Evolutionary conservation across 2,888 invertebrate species (phyloP), one percentile per base, ranked within the genome.

Genomic region (Sesia apiformis): DNA sequence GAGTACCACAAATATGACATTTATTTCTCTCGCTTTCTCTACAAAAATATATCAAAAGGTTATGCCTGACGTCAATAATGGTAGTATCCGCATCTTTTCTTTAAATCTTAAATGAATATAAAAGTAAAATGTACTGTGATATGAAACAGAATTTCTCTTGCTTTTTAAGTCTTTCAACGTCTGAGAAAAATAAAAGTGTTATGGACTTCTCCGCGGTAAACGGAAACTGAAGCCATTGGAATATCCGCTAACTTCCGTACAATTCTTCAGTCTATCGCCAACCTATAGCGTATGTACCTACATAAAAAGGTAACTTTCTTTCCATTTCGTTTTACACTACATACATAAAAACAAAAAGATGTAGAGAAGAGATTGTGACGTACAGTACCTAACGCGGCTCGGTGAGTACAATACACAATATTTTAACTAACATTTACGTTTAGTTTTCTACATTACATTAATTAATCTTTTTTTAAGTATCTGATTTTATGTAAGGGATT

Each of bases 81-180:
- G 46, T 54, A 56, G 59, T 38, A 23, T 63, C 62, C 60, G 64
- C 68, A 65, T 66, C 64, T 65, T 59, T 59, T 69, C 67, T 64
- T 58, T 61, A 65, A 64, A 60, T 63, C 53, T 66, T 59, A 56
- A 63, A 60, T 58, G 56, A 54, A 57, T 64, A 64, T 66, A 64
- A 67, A 65, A 53, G 55, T 52, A 50, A 53, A 58, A 60, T 57
- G 52, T 52, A 3, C n/a, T 51, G 51, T 39, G 57, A 56, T 67
- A 65, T 63, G 51, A 63, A 60, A 64, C 64, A 63, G 57, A 61
- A 64, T 64, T 64, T 63, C 57, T 61, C 60, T 59, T 59, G 51
- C 54, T 52, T 57, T 53, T 57, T 56, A 55, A 57, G 54, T 54
- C 52, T 51, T 5, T 49, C 49, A 40, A 53, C 38, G 55, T 54